phyloP scores from a whole-genome alignment of 2,888 invertebrate species.

The Zygothrica quintamaculata region DNA sequence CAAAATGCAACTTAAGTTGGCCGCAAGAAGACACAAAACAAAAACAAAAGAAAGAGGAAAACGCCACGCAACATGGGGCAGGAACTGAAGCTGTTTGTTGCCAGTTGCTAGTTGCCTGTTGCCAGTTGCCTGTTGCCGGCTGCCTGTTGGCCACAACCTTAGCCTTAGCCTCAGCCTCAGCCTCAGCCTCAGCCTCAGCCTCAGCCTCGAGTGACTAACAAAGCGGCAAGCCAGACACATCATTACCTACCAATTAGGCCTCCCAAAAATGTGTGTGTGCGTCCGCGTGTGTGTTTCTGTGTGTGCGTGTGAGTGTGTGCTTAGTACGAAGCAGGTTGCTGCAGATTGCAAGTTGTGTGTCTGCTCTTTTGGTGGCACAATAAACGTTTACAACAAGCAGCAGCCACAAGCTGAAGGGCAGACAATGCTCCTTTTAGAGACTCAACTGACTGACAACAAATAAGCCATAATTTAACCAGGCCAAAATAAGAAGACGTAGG shows the following conservation, averaged over 20 bases:
- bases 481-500: slow-evolving; percentile 4
- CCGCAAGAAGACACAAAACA: slow-evolving; percentile 29
- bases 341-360: slow-evolving; percentile 13
- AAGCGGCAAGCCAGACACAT: slow-evolving; percentile 78
- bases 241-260: slow-evolving; percentile 79
- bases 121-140: not conserved
- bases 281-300: slow-evolving; percentile 27
- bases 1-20: slow-evolving; percentile 17
- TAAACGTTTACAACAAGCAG: slow-evolving; percentile 70
- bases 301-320: slow-evolving; percentile 31
- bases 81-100: slow-evolving; percentile 22
- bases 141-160: slow-evolving; percentile 7
- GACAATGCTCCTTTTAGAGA: slow-evolving; percentile 2
- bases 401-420: not conserved
- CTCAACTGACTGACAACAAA: slow-evolving; percentile 59
- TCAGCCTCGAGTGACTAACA: slow-evolving; percentile 66
- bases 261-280: slow-evolving; percentile 54
- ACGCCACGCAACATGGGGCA: slow-evolving; percentile 61
- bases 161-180: slow-evolving; percentile 30
- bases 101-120: not conserved
- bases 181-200: slow-evolving; percentile 16
- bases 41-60: too few relatives aligned
- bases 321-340: slow-evolving; percentile 10
- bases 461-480: slow-evolving; percentile 68
- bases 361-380: slow-evolving; percentile 75